phyloP scores from a whole-genome alignment of 1,140 invertebrate genomes.

The Temnothorax curvispinosus region DNA sequence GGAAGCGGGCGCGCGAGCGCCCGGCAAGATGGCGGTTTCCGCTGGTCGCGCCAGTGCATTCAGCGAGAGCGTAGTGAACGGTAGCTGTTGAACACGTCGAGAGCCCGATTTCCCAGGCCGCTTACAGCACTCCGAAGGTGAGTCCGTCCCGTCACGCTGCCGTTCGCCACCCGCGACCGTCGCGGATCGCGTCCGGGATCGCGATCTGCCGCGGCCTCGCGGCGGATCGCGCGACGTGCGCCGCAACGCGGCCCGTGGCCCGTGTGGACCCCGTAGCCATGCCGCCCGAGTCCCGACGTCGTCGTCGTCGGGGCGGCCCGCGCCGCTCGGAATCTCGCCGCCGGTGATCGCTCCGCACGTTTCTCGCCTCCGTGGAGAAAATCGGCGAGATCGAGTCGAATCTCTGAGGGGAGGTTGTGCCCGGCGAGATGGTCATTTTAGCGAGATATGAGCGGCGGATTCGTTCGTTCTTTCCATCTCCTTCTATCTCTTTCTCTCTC shows the following conservation, averaged over 20 bases:
- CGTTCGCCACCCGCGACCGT: not conserved
- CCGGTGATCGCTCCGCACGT: not conserved
- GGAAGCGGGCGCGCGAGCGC: conserved; percentile 56
- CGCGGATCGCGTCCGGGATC: not conserved
- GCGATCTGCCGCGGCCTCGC: not conserved
- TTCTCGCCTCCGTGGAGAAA: not conserved
- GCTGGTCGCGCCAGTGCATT: conserved; percentile 83
- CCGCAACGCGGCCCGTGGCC: conserved; percentile 64
- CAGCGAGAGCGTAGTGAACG: conserved; percentile 84
- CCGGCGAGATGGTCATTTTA: not conserved
- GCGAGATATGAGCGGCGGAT: not conserved
- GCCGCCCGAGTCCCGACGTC: conserved; percentile 7
- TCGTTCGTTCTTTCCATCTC: not conserved
- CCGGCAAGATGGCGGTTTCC: conserved; percentile 82
- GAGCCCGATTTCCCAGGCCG: conserved; percentile 83
- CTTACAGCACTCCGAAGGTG: conserved; percentile 83
- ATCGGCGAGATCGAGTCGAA: not conserved
- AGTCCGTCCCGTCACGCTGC: conserved; percentile 68
- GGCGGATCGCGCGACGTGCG: conserved; percentile 59
- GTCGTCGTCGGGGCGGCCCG: not conserved
- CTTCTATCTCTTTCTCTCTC: not conserved
- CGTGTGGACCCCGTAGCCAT: conserved; percentile 80
- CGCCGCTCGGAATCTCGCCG: not conserved
- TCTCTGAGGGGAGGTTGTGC: not conserved
- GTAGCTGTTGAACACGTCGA: conserved; percentile 83